Percentiles rank a stretch among this genome's conserved stretches.
Evolutionary conservation across 2,888 invertebrate species (phyloP).

Genomic region (Metalampra italica): DNA sequence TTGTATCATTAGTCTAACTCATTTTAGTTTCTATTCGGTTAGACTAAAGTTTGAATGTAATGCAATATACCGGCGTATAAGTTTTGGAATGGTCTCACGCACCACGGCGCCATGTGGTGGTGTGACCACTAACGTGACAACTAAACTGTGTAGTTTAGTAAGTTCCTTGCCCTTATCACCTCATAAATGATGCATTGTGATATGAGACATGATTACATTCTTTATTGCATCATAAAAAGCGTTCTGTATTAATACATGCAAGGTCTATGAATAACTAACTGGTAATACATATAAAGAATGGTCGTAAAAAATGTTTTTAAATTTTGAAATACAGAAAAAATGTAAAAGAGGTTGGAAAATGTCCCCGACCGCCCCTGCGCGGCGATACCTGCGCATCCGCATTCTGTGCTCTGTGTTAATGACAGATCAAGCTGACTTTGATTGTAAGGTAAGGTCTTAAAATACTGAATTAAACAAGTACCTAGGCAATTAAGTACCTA

Average conservation of each 20-base stretch:
- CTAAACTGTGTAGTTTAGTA: slow-evolving; percentile 11
- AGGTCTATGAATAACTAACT: too few species aligned
- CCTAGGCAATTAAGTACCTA: too few species aligned
- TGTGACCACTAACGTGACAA: slow-evolving; percentile 11
- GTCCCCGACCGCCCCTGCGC: too few species aligned
- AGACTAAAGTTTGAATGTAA: background rate
- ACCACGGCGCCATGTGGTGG: slow-evolving; percentile 15
- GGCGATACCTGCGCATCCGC: too few species aligned
- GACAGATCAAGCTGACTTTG: too few species aligned
- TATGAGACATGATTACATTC: slow-evolving; percentile 31
- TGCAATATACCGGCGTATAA: background rate
- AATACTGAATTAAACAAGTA: too few species aligned
- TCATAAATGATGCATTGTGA: slow-evolving; percentile 44
- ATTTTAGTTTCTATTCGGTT: background rate
- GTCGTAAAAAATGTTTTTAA: background rate
- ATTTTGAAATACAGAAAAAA: too few species aligned
- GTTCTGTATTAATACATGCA: slow-evolving; percentile 9
- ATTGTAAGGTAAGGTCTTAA: too few species aligned
- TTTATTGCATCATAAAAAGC: slow-evolving; percentile 15
- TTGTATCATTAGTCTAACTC: slow-evolving; percentile 21
- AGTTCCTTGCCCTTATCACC: slow-evolving; percentile 29
- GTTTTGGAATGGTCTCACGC: slow-evolving; percentile 39
- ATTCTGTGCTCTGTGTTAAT: too few species aligned
- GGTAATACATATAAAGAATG: too few species aligned
- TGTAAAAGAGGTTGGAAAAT: too few species aligned